phyloP scores from a whole-genome alignment of 2,797 vertebrate species.

The Synanceia verrucosa region DNA sequence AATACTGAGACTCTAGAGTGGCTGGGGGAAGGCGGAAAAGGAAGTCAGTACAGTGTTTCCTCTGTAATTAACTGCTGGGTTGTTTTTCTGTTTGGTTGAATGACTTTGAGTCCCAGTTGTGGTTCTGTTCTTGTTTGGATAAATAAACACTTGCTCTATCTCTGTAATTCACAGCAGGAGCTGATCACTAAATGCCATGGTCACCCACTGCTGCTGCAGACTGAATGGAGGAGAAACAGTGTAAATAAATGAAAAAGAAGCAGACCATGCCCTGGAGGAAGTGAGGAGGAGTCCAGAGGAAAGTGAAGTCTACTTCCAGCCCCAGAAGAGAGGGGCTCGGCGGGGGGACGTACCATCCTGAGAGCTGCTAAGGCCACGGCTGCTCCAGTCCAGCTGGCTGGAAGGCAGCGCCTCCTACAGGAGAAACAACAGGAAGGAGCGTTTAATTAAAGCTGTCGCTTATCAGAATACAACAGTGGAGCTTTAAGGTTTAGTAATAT shows the following conservation, averaged over 20 bases:
- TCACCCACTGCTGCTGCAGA: not conserved
- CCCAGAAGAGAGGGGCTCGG: constrained; percentile 92
- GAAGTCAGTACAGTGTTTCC: constrained; percentile 45
- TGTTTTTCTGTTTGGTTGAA: constrained; percentile 1
- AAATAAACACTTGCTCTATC: not conserved
- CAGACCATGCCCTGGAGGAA: constrained; percentile 40
- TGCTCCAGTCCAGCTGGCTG: constrained; percentile 92
- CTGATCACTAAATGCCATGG: not conserved
- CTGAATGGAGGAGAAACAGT: constrained; percentile 26
- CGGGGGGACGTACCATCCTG: constrained; percentile 96
- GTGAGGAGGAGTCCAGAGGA: constrained; percentile 76
- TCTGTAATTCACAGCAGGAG: not conserved
- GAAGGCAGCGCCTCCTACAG: constrained; percentile 87
- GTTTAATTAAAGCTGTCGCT: not conserved
- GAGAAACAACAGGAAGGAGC: not conserved
- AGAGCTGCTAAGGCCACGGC: constrained; percentile 94
- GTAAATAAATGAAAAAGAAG: constrained; percentile 10
- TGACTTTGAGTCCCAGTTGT: constrained; percentile 7
- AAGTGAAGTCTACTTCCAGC: constrained; percentile 88
- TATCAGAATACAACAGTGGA: not conserved
- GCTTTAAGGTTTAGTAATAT: not conserved
- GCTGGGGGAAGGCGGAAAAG: not conserved
- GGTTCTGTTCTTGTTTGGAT: not conserved
- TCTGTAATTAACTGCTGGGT: not conserved
- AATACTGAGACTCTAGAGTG: constrained; percentile 47